A percentile compares a stretch with the other conserved stretches of the same genome.
Conservation (phyloP, 2,888 invertebrate species). For the Amorpha juglandis region DNA sequence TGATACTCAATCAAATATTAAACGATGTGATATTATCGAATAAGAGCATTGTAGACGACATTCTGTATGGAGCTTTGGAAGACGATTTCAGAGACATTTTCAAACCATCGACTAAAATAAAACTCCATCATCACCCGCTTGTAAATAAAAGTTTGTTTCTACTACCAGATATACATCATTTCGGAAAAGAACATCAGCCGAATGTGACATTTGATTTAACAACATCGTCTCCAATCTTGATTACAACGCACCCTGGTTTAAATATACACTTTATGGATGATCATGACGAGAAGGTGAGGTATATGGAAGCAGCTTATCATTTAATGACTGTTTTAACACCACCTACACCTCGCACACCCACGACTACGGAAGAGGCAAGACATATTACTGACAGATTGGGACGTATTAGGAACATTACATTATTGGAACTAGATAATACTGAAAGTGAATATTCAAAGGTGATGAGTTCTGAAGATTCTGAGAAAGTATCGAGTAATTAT, state of each 20-base stretch:
- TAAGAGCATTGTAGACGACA: conserved; percentile 32
- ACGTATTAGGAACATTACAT: conserved; percentile 20
- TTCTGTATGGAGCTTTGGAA: conserved; percentile 34
- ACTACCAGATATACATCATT: conserved; percentile 5
- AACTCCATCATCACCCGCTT: conserved; percentile 29
- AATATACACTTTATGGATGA: conserved; percentile 6
- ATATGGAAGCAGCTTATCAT: conserved; percentile 7
- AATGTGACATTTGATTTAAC: conserved; percentile 7
- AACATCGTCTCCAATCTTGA: conserved; percentile 12
- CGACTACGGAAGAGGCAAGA: neutral
- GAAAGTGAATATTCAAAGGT: conserved; percentile 17
- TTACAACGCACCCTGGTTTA: neutral
- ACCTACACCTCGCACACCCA: neutral
- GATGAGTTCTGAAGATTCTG: conserved; percentile 18
- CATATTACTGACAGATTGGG: neutral
- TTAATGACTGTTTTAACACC: neutral
- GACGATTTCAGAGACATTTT: conserved; percentile 31
- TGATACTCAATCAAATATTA: conserved; percentile 34
- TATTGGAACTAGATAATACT: conserved; percentile 26
- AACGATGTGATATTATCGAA: conserved; percentile 33
- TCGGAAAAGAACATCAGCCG: neutral
- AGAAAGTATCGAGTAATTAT: conserved; percentile 27
- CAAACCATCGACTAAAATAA: conserved; percentile 26
- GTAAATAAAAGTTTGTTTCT: conserved; percentile 31
- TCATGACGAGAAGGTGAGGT: conserved; percentile 3